Conservation (phyloP, 53 echinoderm and acorn worm species). For the Mesocentrotus franciscanus region DNA sequence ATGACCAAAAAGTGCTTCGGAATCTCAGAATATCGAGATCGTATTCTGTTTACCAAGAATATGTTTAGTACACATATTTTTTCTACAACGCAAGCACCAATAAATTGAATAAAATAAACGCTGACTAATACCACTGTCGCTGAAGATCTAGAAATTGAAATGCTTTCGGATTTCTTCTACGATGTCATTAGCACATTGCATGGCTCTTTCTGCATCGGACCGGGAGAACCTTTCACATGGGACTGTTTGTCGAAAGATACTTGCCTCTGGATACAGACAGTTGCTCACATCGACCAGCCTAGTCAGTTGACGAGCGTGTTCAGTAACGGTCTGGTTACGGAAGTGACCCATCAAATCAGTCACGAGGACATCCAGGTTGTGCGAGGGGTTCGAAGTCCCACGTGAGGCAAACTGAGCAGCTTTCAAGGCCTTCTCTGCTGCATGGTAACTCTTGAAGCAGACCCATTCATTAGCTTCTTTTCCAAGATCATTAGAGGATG, state of each 20-base stretch:
- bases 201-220: background rate
- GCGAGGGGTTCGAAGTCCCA: background rate
- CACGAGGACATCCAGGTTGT: background rate
- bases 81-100: background rate
- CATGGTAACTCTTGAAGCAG: conserved; percentile 14
- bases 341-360: background rate
- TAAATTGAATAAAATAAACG: background rate
- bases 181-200: background rate
- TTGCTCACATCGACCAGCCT: background rate
- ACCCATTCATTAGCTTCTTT: background rate
- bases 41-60: too few species aligned
- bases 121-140: background rate
- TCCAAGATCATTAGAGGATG: background rate
- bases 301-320: background rate
- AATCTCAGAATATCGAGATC: too few species aligned
- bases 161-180: background rate
- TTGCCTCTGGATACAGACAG: background rate
- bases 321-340: background rate
- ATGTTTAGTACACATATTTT: too few species aligned
- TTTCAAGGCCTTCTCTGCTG: background rate
- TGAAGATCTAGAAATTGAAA: background rate
- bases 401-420: conserved; percentile 1
- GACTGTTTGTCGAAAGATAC: background rate
- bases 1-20: too few species aligned
- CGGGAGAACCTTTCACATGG: background rate